Conservation (phyloP, 2,113 vertebrate species). For the Aramus guarauna region DNA sequence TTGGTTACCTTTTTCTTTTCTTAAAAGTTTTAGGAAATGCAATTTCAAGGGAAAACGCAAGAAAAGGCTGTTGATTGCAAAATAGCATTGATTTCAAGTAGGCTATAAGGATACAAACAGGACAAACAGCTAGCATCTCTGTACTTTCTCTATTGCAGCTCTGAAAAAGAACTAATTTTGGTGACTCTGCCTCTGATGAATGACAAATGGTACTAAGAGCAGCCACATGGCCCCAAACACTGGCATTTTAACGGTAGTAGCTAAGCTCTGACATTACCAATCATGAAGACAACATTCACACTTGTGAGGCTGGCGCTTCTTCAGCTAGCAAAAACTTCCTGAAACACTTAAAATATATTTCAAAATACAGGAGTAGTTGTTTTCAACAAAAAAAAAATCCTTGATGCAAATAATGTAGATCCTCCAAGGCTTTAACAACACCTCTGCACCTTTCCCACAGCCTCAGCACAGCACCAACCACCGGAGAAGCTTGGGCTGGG, state of each 20-base stretch:
- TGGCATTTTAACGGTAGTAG: neutral
- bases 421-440: neutral
- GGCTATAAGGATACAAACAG: neutral
- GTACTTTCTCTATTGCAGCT: neutral
- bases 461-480: neutral
- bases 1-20: neutral
- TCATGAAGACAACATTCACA: neutral
- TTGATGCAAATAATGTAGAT: neutral
- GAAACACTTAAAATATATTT: neutral
- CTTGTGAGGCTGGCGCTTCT: neutral
- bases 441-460: neutral
- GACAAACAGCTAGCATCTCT: neutral
- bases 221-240: neutral
- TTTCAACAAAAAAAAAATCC: neutral
- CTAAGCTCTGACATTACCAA: neutral
- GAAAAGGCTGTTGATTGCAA: neutral
- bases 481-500: neutral
- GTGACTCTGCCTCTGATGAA: neutral
- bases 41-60: neutral
- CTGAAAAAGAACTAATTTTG: neutral
- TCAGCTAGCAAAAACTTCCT: neutral
- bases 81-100: neutral
- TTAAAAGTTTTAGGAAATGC: neutral
- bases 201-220: neutral
- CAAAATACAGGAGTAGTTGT: neutral